Evolutionary conservation across 2,888 invertebrate species (phyloP).

Genomic region (Zygaena filipendulae): DNA sequence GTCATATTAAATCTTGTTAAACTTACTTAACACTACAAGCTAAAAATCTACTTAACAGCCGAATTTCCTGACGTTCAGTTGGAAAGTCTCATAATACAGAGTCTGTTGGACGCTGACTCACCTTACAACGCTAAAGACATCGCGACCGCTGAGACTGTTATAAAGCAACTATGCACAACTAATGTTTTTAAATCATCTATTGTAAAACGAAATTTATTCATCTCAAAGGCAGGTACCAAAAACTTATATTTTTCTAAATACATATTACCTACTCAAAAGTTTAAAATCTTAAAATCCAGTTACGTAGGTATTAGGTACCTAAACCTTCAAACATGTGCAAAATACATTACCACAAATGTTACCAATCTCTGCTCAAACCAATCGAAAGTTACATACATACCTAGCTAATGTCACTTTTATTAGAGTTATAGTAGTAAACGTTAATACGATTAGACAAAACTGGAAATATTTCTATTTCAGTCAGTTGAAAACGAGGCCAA

Average conservation of each 20-base stretch:
- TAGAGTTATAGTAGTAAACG: no score
- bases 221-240: conserved; percentile 44
- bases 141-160: conserved; percentile 25
- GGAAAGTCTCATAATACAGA: conserved; percentile 24
- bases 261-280: no score
- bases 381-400: no score
- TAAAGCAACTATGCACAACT: conserved; percentile 31
- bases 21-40: neutral
- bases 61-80: conserved; percentile 27
- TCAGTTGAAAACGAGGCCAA: no score
- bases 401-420: no score
- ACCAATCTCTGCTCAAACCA: no score
- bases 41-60: conserved; percentile 9
- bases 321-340: no score
- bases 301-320: no score
- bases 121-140: conserved; percentile 24
- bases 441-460: conserved; percentile 21
- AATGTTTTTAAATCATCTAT: conserved; percentile 28
- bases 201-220: conserved; percentile 26
- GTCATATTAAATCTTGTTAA: neutral
- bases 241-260: no score
- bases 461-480: conserved; percentile 19
- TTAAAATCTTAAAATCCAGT: no score
- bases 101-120: conserved; percentile 11
- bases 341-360: no score